Evolutionary conservation across 2,113 vertebrate genomes (phyloP).

Genomic region (Candoia aspera): DNA sequence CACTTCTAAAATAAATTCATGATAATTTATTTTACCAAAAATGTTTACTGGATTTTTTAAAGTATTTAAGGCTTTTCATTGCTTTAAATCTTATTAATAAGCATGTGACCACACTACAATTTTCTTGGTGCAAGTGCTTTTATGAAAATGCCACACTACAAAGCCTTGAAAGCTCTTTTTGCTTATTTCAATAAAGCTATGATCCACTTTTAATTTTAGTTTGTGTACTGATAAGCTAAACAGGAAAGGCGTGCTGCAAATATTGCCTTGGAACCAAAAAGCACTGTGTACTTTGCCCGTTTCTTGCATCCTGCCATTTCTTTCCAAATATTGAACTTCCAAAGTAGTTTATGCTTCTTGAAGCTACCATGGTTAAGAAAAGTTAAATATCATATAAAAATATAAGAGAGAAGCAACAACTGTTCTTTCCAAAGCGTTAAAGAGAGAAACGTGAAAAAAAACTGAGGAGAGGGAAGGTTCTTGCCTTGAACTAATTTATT

Average conservation of each 20-base stretch:
- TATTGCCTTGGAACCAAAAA: background rate
- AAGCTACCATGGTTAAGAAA: background rate
- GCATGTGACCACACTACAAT: background rate
- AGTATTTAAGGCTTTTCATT: background rate
- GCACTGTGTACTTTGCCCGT: background rate
- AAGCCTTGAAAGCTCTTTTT: background rate
- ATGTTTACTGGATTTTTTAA: background rate
- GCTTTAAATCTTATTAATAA: background rate
- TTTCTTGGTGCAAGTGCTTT: background rate
- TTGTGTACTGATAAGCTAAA: background rate
- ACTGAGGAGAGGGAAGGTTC: background rate
- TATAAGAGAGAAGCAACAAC: background rate
- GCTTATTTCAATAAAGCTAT: constrained; percentile 6
- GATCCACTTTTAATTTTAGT: background rate
- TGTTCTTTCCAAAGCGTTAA: background rate
- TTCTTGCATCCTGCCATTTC: background rate
- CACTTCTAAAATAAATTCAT: background rate
- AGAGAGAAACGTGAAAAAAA: background rate
- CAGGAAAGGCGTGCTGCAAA: background rate
- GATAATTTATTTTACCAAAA: background rate
- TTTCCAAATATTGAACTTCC: background rate
- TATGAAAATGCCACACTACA: background rate
- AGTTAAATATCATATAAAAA: background rate
- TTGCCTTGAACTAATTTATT: background rate
- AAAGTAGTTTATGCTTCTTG: background rate